Percentiles rank a stretch among this genome's conserved stretches.
phyloP scores from a whole-genome alignment of 2,888 invertebrate species.

The Polydrusus pterygomalis region DNA sequence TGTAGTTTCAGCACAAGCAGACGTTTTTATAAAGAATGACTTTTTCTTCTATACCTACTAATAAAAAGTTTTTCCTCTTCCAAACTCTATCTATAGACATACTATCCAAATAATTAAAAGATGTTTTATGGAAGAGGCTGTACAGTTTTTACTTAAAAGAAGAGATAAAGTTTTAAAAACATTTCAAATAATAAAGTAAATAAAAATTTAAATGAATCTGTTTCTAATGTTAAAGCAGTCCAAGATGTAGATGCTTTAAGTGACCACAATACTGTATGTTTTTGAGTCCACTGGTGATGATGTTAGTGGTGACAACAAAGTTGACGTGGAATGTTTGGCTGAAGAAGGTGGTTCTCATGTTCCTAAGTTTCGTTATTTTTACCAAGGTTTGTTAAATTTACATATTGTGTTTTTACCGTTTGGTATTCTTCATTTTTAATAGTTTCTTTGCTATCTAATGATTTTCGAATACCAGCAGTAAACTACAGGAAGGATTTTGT shows the following conservation, averaged over 20 bases:
- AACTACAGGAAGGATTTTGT: too few species aligned
- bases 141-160: slow-evolving; percentile 79
- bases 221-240: neutral
- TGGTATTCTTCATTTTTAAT: too few species aligned
- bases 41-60: too few species aligned
- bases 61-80: too few species aligned
- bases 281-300: neutral
- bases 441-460: too few species aligned
- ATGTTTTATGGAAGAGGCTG: slow-evolving; percentile 89
- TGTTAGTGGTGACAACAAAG: slow-evolving; percentile 1
- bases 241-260: neutral
- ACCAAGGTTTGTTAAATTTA: slow-evolving; percentile 81
- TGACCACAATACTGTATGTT: neutral
- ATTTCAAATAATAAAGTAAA: neutral
- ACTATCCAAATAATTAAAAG: too few species aligned
- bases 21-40: too few species aligned
- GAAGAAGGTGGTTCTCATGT: slow-evolving; percentile 20
- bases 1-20: too few species aligned
- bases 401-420: too few species aligned
- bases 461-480: too few species aligned
- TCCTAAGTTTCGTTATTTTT: slow-evolving; percentile 83
- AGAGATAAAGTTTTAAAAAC: slow-evolving; percentile 66
- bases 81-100: too few species aligned
- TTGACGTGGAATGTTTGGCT: neutral
- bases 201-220: slow-evolving; percentile 1